phyloP scores from a whole-genome alignment of 2,113 vertebrate genomes.

The Morone saxatilis region DNA sequence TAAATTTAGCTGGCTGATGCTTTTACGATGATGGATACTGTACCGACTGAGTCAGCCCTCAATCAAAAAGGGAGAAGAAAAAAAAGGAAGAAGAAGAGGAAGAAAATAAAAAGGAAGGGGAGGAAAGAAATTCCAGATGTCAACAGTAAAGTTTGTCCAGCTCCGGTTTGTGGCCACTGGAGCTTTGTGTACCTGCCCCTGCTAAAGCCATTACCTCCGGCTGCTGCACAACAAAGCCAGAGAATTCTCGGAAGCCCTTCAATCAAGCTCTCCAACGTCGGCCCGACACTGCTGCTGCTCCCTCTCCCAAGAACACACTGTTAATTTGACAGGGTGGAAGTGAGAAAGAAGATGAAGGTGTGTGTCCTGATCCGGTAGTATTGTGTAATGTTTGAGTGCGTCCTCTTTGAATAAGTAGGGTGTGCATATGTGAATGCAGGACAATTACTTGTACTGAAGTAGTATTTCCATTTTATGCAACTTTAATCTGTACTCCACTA shows the following conservation, averaged over 20 bases:
- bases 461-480: background rate
- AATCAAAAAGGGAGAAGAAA: conserved; percentile 59
- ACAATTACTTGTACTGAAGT: background rate
- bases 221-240: conserved; percentile 75
- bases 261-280: conserved; percentile 57
- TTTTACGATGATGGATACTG: conserved; percentile 74
- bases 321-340: conserved; percentile 61
- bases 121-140: conserved; percentile 87
- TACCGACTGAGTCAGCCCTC: conserved; percentile 75
- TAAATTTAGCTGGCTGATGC: conserved; percentile 74
- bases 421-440: background rate
- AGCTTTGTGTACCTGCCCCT: conserved; percentile 86
- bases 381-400: conserved; percentile 9
- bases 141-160: conserved; percentile 86
- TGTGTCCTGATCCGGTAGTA: background rate
- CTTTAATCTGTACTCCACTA: background rate
- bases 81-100: conserved; percentile 57
- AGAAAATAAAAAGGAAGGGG: conserved; percentile 71
- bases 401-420: background rate
- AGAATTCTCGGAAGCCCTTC: conserved; percentile 86
- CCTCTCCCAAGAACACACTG: conserved; percentile 24
- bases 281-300: conserved; percentile 10
- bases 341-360: conserved; percentile 37
- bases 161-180: conserved; percentile 82
- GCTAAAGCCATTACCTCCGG: conserved; percentile 85